Evolutionary conservation across 2,113 vertebrate species (phyloP), one percentile per base, ranked within the genome.

Genomic region (Gasterosteus nipponicus): DNA sequence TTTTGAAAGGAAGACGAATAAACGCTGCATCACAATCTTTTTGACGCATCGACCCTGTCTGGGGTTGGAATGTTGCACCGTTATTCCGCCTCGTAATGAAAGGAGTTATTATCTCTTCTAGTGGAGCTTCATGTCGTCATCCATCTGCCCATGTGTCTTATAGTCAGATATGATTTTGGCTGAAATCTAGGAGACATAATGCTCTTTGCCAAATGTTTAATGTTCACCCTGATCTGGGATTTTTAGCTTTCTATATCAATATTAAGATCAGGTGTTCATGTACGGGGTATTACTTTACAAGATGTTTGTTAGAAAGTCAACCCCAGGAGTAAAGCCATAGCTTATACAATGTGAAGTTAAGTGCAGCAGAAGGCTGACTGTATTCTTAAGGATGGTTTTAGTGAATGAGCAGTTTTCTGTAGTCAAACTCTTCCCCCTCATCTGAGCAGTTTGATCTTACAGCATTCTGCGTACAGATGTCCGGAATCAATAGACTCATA

Each of bases 1-100:
- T 15, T 74, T 72, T 80, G 67, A 84, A 57, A 41, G n/a, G 10
- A 3, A 46, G 46, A 70, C 54, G 54, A 65, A 75, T 59, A 33
- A 41, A 35, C 0, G 1, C 44, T 22, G 44, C 6, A 31, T 56
- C 61, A 31, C 51, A 18, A 15, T 33, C 26, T 44, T 38, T 26
- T n/a, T 22, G 41, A 38, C n/a, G 18, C 29, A 39, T 38, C 49
- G 26, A 53, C 8, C 49, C 51, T 10, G n/a, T 53, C 22, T 9
- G 22, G 22, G 44, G 44, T 15, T 14, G 14, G 15, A 16, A 14
- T 16, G 44, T n/a, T n/a, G 18, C 2, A 4, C 51, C 9, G n/a
- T 53, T 53, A 53, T 26, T 53, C 51, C 7, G 9, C 51, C 51
- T 53, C 51, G 9, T 18, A 51, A n/a, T 51, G 49, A 51, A n/a